A percentile compares a stretch with the other conserved stretches of the same genome.
phyloP scores from a whole-genome alignment of 2,113 vertebrate species.

The Parotia lawesii region DNA sequence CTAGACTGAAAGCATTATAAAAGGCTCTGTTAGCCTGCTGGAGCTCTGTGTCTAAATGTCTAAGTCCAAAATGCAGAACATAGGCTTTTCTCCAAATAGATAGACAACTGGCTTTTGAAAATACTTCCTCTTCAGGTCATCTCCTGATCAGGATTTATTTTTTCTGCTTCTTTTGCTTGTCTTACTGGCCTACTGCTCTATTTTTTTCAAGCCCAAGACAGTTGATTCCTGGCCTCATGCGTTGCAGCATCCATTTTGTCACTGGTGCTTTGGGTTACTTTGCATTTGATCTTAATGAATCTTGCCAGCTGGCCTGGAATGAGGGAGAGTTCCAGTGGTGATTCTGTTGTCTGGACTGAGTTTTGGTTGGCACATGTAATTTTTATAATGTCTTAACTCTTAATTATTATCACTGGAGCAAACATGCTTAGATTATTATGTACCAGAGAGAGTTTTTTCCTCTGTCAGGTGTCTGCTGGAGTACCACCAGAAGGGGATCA shows the following conservation, averaged over 20 bases:
- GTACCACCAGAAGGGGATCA: conserved; percentile 87
- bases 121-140: not conserved
- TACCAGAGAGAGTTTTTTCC: not conserved
- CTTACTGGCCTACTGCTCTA: not conserved
- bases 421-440: not conserved
- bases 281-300: not conserved
- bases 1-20: not conserved
- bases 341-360: not conserved
- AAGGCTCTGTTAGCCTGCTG: not conserved
- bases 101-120: not conserved
- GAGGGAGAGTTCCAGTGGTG: not conserved
- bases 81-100: not conserved
- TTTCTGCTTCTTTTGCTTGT: not conserved
- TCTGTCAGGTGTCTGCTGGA: conserved; percentile 76
- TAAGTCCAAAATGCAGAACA: not conserved
- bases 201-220: not conserved
- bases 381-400: not conserved
- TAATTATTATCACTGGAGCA: not conserved
- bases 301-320: not conserved
- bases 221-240: not conserved
- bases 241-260: not conserved
- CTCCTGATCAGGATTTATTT: not conserved
- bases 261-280: not conserved
- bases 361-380: not conserved
- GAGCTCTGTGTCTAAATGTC: not conserved